A percentile compares a stretch with the other conserved stretches of the same genome.
Evolutionary conservation across 2,797 vertebrate genomes (phyloP).

Genomic region (Sebastes taczanowskii): DNA sequence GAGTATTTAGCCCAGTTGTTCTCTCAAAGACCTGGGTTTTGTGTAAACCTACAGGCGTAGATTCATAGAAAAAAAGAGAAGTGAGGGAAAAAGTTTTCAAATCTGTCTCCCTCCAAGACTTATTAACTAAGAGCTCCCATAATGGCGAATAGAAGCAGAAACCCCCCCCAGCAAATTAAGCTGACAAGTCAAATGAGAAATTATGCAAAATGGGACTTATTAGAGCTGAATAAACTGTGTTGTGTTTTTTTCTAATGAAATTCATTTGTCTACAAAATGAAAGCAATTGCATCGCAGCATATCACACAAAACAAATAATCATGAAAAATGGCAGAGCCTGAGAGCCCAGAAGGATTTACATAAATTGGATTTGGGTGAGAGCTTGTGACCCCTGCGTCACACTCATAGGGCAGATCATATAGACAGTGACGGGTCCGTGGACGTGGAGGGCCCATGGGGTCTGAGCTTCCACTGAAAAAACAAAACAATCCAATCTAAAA

Average conservation of each 20-base stretch:
- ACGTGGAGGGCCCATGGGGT: neutral
- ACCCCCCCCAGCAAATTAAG: conserved; percentile 57
- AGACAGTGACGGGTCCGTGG: conserved; percentile 15
- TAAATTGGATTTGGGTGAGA: conserved; percentile 64
- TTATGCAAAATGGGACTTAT: conserved; percentile 69
- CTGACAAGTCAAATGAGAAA: conserved; percentile 67
- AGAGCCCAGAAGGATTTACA: conserved; percentile 54
- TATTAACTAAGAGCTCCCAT: conserved; percentile 29
- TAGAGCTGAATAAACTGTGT: conserved; percentile 56
- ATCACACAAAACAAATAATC: conserved; percentile 65
- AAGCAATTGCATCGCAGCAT: conserved; percentile 39
- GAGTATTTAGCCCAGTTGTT: neutral
- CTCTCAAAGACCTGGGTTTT: neutral
- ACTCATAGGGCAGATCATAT: conserved; percentile 19
- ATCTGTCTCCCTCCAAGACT: conserved; percentile 21
- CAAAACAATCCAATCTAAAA: conserved; percentile 21
- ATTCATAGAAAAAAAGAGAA: neutral
- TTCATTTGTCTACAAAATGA: conserved; percentile 61
- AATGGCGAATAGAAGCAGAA: conserved; percentile 5
- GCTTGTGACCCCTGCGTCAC: conserved; percentile 42
- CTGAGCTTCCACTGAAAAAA: conserved; percentile 15
- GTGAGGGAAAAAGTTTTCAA: conserved; percentile 1
- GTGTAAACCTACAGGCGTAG: neutral
- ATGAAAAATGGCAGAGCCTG: conserved; percentile 46
- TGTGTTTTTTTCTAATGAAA: conserved; percentile 38